Evolutionary conservation across 2,113 vertebrate genomes (phyloP).

Genomic region (Eublepharis macularius): DNA sequence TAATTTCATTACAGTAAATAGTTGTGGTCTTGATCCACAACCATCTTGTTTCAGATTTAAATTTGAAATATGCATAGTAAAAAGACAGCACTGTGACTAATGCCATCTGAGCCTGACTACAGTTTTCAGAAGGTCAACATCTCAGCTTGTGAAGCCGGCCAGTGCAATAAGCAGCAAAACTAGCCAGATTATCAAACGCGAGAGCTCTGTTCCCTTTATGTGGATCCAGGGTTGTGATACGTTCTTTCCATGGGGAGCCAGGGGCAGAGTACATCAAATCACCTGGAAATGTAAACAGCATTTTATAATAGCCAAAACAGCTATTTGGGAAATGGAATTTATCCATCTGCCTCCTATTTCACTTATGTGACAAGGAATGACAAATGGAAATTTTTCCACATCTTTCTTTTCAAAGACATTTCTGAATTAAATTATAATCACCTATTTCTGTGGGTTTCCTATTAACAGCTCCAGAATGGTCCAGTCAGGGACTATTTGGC

Average conservation of each 20-base stretch:
- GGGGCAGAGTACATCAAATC: constrained; percentile 12
- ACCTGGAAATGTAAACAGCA: constrained; percentile 17
- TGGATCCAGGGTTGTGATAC: neutral
- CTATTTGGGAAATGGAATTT: constrained; percentile 7
- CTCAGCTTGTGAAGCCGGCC: constrained; percentile 6
- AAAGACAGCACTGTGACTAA: constrained; percentile 20
- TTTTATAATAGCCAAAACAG: constrained; percentile 9
- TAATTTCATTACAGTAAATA: constrained; percentile 33
- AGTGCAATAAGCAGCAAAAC: constrained; percentile 2
- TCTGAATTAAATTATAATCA: constrained; percentile 45
- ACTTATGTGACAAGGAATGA: neutral
- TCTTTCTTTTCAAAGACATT: constrained; percentile 24
- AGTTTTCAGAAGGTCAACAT: constrained; percentile 18
- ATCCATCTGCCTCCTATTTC: neutral
- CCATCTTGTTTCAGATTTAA: constrained; percentile 27
- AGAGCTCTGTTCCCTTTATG: neutral
- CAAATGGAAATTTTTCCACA: neutral
- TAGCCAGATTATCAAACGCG: constrained; percentile 14
- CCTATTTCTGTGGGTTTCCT: constrained; percentile 20
- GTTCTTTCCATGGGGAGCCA: neutral
- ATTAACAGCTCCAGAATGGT: neutral
- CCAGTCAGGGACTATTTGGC: neutral
- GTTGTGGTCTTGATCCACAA: constrained; percentile 27
- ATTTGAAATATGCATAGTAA: constrained; percentile 28
- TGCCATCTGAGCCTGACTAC: constrained; percentile 10